Percentiles rank a stretch among this genome's conserved stretches.
Evolutionary conservation across 2,113 vertebrate genomes (phyloP).

Genomic region (Meles meles): DNA sequence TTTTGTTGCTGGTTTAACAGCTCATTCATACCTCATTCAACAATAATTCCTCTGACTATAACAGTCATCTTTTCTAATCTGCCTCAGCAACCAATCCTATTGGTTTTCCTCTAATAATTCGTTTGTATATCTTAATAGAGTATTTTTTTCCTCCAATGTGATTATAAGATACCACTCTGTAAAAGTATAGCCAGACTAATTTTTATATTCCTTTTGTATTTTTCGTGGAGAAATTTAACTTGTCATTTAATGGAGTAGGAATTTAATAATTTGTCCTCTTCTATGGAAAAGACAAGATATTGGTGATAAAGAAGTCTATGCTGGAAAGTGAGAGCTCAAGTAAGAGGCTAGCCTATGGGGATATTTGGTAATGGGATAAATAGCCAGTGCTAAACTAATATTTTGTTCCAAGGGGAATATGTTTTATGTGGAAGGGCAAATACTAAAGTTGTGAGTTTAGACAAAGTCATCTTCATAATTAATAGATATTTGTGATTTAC

Average conservation of each 20-base stretch:
- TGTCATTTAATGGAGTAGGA: neutral
- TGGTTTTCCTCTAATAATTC: constrained; percentile 29
- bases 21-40: constrained; percentile 47
- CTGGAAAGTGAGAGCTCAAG: neutral
- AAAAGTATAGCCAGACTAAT: neutral
- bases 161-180: neutral
- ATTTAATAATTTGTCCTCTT: neutral
- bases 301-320: neutral
- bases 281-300: neutral
- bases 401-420: neutral
- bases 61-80: constrained; percentile 23
- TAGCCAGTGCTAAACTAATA: neutral
- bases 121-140: neutral
- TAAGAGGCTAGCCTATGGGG: neutral
- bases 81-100: neutral
- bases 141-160: neutral
- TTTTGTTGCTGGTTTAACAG: constrained; percentile 42
- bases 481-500: neutral
- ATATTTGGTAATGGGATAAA: neutral
- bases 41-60: constrained; percentile 32
- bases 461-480: neutral
- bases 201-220: neutral
- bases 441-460: neutral
- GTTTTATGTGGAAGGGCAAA: neutral
- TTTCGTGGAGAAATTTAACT: neutral